Conservation (phyloP, 2,888 invertebrate genomes). For the Mongoloraphidia duomilia region DNA sequence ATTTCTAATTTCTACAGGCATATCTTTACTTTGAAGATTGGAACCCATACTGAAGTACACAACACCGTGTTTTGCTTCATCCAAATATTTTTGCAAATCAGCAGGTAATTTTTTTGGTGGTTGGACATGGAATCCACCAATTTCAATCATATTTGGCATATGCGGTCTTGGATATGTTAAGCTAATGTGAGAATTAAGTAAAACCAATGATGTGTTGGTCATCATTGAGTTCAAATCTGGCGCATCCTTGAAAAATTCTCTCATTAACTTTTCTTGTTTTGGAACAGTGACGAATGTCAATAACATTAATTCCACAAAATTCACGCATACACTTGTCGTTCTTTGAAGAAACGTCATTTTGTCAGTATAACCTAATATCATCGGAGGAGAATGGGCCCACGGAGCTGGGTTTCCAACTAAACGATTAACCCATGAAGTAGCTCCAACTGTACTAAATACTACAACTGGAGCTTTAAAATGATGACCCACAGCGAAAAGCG, state of each 20-base stretch:
- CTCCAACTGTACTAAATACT: slow-evolving; percentile 30
- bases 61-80: slow-evolving; percentile 21
- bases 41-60: slow-evolving; percentile 27
- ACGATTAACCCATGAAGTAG: slow-evolving; percentile 30
- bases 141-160: slow-evolving; percentile 32
- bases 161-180: slow-evolving; percentile 33
- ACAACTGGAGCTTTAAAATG: slow-evolving; percentile 26
- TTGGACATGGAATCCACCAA: slow-evolving; percentile 22
- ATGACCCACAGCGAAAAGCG: slow-evolving; percentile 26
- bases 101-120: slow-evolving; percentile 5
- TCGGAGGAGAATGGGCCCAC: slow-evolving; percentile 34
- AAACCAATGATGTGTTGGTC: slow-evolving; percentile 17
- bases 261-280: neutral
- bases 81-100: slow-evolving; percentile 21
- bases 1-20: slow-evolving; percentile 18
- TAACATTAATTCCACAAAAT: no score
- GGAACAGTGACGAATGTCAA: neutral
- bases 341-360: slow-evolving; percentile 37
- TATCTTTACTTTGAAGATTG: slow-evolving; percentile 18
- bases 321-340: neutral
- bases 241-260: slow-evolving; percentile 18
- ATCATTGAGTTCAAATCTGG: slow-evolving; percentile 15
- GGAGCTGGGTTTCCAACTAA: slow-evolving; percentile 33
- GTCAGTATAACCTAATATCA: slow-evolving; percentile 27
- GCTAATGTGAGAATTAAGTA: slow-evolving; percentile 22